Evolutionary conservation across 2,888 invertebrate species (phyloP).

Genomic region (Theodoxus fluviatilis): DNA sequence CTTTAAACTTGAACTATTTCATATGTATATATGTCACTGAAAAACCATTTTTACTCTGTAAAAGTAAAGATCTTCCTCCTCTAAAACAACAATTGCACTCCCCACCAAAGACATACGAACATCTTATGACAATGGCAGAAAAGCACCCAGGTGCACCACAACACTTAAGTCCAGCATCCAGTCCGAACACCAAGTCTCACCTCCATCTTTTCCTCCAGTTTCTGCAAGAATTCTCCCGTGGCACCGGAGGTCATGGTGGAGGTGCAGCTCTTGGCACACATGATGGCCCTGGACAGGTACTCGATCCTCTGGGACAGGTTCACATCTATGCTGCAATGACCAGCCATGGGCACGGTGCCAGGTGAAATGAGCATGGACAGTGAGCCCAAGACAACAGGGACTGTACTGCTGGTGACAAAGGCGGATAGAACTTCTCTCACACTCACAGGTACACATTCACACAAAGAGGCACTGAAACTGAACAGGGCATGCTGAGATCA

Average conservation of each 20-base stretch:
- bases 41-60: too few species aligned
- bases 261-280: constrained; percentile 85
- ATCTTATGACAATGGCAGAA: neutral
- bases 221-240: constrained; percentile 80
- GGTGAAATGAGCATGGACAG: too few species aligned
- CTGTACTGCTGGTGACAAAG: too few species aligned
- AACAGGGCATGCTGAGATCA: too few species aligned
- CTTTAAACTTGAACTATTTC: too few species aligned
- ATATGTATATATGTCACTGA: too few species aligned
- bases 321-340: constrained; percentile 74
- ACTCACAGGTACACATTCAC: too few species aligned
- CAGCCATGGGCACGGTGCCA: neutral
- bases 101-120: neutral
- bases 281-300: constrained; percentile 90
- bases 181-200: constrained; percentile 66
- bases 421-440: too few species aligned
- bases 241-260: constrained; percentile 70
- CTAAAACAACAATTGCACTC: neutral
- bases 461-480: too few species aligned
- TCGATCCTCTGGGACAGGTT: constrained; percentile 82
- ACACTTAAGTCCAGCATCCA: neutral
- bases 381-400: too few species aligned
- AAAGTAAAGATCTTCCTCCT: too few species aligned
- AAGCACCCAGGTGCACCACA: neutral
- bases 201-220: constrained; percentile 91